phyloP scores from a whole-genome alignment of 2,888 invertebrate genomes.

The Trichopoda pennipes region DNA sequence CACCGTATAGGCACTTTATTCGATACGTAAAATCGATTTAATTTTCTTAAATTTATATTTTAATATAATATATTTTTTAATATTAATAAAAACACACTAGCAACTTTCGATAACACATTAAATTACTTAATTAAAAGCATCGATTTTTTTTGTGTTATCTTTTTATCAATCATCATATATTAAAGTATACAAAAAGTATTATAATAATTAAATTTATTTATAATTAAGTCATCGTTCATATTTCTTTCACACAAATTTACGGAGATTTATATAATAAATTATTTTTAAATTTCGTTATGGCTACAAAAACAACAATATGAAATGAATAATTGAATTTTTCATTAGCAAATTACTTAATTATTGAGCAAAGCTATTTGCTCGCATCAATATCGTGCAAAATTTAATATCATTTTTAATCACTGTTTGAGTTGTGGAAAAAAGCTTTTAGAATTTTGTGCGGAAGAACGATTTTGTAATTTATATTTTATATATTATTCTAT shows the following conservation, averaged over 20 bases:
- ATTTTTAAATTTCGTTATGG: background rate
- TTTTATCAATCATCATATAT: no score
- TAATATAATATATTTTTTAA: background rate
- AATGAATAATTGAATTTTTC: background rate
- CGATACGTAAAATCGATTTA: background rate
- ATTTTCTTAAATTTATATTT: no score
- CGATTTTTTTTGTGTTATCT: no score
- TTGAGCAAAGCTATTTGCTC: no score
- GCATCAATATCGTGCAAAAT: no score
- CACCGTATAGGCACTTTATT: background rate
- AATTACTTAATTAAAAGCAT: background rate
- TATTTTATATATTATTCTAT: no score
- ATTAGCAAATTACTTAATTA: background rate
- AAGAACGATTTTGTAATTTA: no score
- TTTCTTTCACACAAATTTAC: background rate
- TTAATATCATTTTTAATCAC: no score
- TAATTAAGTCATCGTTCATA: conserved; percentile 16
- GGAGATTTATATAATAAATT: conserved; percentile 1
- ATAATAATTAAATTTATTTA: background rate
- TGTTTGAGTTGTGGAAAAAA: no score
- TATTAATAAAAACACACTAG: background rate
- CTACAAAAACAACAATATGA: background rate
- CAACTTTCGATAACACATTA: background rate
- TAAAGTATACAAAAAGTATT: background rate
- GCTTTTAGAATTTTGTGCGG: no score